Percentiles rank a stretch among this genome's conserved stretches.
phyloP scores from a whole-genome alignment of 64 coral and sea anemone species.

The Pocillopora verrucosa region DNA sequence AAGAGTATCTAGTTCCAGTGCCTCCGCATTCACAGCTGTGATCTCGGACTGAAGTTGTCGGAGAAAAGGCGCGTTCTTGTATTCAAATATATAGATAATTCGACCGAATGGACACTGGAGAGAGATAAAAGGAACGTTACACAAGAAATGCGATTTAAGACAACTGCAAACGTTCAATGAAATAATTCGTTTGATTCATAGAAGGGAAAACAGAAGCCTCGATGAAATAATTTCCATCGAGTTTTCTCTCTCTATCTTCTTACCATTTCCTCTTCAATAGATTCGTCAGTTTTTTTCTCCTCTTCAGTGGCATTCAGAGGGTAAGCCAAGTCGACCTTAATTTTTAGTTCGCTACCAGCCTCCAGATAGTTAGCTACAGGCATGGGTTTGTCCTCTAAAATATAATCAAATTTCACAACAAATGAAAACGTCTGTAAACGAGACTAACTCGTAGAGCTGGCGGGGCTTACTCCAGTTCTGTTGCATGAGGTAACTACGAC shows the following conservation, averaged over 20 bases:
- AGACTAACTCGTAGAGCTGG: too few species aligned
- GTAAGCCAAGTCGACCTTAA: constrained; percentile 84
- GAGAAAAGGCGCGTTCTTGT: constrained; percentile 82
- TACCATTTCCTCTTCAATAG: constrained; percentile 39
- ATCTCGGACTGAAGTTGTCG: constrained; percentile 75
- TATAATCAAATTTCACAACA: background rate
- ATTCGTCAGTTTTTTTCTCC: background rate
- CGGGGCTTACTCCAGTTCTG: too few species aligned
- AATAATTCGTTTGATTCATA: too few species aligned
- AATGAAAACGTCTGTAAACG: too few species aligned
- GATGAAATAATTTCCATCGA: too few species aligned
- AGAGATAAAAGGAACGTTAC: background rate
- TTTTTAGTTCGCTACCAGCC: constrained; percentile 84
- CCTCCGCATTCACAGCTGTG: constrained; percentile 80
- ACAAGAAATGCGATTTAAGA: too few species aligned
- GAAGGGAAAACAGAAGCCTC: background rate
- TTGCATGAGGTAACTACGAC: too few species aligned
- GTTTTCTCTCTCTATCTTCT: background rate
- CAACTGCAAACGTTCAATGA: too few species aligned
- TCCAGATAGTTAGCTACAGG: constrained; percentile 89
- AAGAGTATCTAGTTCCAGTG: constrained; percentile 81
- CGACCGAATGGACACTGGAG: constrained; percentile 92
- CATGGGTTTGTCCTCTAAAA: constrained; percentile 80
- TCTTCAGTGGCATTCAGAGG: constrained; percentile 54
- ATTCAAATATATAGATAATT: constrained; percentile 90